A percentile compares a stretch with the other conserved stretches of the same genome.
These are phyloP conservation scores for Sapajus apella DNA, from an alignment of 2,113 vertebrate species.

Conservation along the genomic window DNA sequence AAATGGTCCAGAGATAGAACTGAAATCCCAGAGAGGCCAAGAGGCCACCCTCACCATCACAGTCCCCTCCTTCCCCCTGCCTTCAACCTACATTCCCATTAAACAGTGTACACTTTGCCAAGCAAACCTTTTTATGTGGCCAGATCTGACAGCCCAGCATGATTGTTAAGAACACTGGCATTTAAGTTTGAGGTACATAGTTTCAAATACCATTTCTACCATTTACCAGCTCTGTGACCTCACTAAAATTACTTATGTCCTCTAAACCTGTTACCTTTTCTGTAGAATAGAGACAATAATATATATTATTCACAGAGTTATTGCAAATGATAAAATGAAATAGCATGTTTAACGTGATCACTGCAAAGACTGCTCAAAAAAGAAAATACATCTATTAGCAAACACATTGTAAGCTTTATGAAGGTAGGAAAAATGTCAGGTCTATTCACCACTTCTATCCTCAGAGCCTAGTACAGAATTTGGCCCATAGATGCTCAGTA, in stretches of 20 bases:
- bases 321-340: constrained; percentile 35
- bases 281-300: constrained; percentile 34
- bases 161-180: neutral
- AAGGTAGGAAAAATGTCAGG: neutral
- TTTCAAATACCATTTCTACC: constrained; percentile 21
- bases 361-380: neutral
- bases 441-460: neutral
- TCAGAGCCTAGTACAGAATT: neutral
- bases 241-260: constrained; percentile 25
- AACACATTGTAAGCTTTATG: neutral
- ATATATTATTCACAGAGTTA: neutral
- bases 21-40: constrained; percentile 71
- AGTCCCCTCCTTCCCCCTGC: neutral
- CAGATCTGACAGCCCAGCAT: constrained; percentile 27
- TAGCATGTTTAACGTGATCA: neutral
- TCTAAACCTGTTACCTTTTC: neutral
- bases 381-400: neutral
- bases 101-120: constrained; percentile 52
- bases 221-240: constrained; percentile 1
- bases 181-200: neutral
- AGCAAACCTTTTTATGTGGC: constrained; percentile 51
- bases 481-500: neutral
- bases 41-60: constrained; percentile 46
- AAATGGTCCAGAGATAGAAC: constrained; percentile 70
- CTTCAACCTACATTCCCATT: constrained; percentile 53